phyloP scores from a whole-genome alignment of 1,140 invertebrate species.

The Neotoxoptera formosana region DNA sequence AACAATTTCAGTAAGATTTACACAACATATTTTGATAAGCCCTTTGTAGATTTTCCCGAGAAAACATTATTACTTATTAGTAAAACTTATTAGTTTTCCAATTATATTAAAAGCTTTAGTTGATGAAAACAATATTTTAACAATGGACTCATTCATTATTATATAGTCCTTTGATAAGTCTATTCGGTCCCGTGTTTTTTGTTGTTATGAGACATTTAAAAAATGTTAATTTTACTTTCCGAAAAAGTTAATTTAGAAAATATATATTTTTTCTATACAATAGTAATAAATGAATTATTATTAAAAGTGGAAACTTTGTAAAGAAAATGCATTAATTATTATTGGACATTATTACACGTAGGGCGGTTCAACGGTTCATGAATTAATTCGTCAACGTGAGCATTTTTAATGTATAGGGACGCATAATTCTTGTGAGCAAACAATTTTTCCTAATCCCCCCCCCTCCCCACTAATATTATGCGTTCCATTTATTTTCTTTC shows the following conservation, averaged over 20 bases:
- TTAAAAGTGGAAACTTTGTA: background rate
- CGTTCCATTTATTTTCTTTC: background rate
- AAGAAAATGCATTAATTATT: background rate
- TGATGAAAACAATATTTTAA: background rate
- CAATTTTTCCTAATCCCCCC: background rate
- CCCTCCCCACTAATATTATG: background rate
- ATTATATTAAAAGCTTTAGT: background rate
- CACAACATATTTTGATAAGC: background rate
- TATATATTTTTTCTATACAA: background rate
- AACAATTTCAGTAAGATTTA: background rate
- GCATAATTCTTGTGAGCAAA: background rate
- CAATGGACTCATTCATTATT: background rate
- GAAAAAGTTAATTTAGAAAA: background rate
- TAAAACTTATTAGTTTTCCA: background rate
- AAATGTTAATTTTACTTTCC: background rate
- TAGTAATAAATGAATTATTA: background rate
- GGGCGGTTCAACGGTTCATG: background rate
- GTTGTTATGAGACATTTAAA: background rate
- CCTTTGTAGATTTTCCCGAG: background rate
- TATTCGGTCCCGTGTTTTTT: background rate
- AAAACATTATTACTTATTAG: background rate
- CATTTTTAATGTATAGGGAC: background rate
- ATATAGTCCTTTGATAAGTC: background rate
- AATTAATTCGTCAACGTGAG: background rate
- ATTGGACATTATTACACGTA: background rate